A percentile compares a stretch with the other conserved stretches of the same genome.
These are phyloP conservation scores for Pachyramphus minor DNA, from an alignment of 2,113 vertebrate species.

Conservation along the genomic window DNA sequence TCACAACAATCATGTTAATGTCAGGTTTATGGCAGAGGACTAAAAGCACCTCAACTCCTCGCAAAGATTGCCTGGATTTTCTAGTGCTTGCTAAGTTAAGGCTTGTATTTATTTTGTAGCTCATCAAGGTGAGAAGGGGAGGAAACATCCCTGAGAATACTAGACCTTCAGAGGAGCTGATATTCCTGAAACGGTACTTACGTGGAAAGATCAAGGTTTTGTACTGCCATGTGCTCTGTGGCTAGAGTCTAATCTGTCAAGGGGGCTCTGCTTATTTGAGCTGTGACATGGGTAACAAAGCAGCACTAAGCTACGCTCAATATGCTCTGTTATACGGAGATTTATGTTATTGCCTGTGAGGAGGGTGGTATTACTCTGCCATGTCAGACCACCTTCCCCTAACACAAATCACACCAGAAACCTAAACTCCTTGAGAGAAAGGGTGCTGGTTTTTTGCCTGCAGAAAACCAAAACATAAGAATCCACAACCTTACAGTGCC, in stretches of 20 bases:
- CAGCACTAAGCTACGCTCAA: slow-evolving; percentile 24
- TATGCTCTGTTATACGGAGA: not conserved
- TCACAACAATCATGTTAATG: not conserved
- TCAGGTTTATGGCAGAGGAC: not conserved
- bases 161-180: not conserved
- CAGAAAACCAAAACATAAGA: not conserved
- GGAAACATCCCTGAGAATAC: not conserved
- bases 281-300: slow-evolving; percentile 55
- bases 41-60: not conserved
- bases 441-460: not conserved
- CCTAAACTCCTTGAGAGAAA: not conserved
- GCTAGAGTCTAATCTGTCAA: slow-evolving; percentile 39
- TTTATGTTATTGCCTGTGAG: not conserved
- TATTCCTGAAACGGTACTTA: slow-evolving; percentile 9
- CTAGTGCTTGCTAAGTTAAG: not conserved
- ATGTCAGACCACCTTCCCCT: not conserved
- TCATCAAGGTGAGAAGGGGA: slow-evolving; percentile 26
- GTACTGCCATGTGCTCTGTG: not conserved
- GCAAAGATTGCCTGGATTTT: not conserved
- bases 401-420: not conserved
- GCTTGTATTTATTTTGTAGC: not conserved
- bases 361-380: not conserved
- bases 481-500: not conserved
- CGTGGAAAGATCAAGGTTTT: slow-evolving; percentile 25
- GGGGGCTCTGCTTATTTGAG: slow-evolving; percentile 38